These are phyloP conservation scores for Phaonia tiefii DNA, from an alignment of 2,888 invertebrate genomes.

Conservation along the genomic window DNA sequence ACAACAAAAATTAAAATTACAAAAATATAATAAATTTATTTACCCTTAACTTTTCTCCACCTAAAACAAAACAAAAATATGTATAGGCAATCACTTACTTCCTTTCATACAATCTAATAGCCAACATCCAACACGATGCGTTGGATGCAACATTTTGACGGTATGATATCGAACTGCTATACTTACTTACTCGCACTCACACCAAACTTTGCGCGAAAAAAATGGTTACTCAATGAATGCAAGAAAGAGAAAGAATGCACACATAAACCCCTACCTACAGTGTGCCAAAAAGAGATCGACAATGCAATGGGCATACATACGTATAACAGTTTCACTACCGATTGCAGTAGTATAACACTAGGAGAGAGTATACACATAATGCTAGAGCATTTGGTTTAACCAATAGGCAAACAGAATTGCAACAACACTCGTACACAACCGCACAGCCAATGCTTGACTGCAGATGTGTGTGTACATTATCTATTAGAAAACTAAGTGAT, in stretches of 20 bases:
- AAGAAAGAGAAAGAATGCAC: constrained; percentile 47
- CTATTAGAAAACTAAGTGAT: constrained; percentile 46
- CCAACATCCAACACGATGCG: constrained; percentile 30
- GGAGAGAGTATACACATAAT: constrained; percentile 11
- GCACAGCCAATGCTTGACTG: neutral
- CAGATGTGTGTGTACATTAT: constrained; percentile 9
- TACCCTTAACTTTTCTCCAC: no score
- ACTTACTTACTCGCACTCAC: neutral
- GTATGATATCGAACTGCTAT: constrained; percentile 46
- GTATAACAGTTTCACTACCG: constrained; percentile 56
- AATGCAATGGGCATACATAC: constrained; percentile 9
- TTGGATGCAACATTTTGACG: neutral
- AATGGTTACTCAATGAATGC: constrained; percentile 41
- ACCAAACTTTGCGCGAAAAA: constrained; percentile 16
- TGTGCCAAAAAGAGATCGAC: constrained; percentile 33
- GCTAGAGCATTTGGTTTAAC: constrained; percentile 38
- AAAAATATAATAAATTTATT: neutral
- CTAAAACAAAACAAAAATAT: neutral
- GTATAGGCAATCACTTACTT: neutral
- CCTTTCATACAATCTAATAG: neutral
- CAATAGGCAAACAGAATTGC: constrained; percentile 59
- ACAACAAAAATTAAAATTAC: no score
- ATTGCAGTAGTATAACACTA: constrained; percentile 8
- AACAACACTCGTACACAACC: constrained; percentile 42
- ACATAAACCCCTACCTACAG: neutral